Conservation (phyloP, 2,888 invertebrate genomes). For the Amblyteles armatorius region DNA sequence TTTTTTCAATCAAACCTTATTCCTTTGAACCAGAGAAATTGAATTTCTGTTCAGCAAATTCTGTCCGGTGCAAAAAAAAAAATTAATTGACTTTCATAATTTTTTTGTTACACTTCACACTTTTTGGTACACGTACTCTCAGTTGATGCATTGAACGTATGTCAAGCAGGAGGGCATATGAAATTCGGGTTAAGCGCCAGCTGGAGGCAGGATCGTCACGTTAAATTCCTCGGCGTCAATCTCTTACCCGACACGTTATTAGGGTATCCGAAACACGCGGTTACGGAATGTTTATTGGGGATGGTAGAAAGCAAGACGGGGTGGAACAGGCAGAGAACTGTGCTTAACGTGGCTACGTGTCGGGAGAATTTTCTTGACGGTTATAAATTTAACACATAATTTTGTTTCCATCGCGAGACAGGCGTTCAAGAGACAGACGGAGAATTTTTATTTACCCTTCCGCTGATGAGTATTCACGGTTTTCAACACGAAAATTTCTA, state of each 20-base stretch:
- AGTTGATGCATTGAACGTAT: neutral
- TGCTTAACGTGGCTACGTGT: conserved; percentile 15
- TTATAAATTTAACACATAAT: conserved; percentile 45
- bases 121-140: neutral
- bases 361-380: conserved; percentile 1
- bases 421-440: neutral
- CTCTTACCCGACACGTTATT: conserved; percentile 54
- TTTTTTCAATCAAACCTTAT: neutral
- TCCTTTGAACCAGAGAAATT: neutral
- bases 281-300: conserved; percentile 58
- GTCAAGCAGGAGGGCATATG: neutral
- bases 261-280: conserved; percentile 43
- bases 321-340: neutral
- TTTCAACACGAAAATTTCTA: conserved; percentile 2
- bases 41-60: no score
- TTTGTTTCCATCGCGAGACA: conserved; percentile 5
- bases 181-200: neutral
- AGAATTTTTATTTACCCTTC: conserved; percentile 13
- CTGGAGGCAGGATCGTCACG: conserved; percentile 17
- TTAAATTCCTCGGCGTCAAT: conserved; percentile 55
- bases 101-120: no score
- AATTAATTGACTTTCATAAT: no score
- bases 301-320: neutral
- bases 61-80: no score
- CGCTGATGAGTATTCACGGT: neutral